These are phyloP conservation scores for Protobothrops flavoviridis DNA, from an alignment of 2,113 vertebrate genomes.

Conservation along the genomic window DNA sequence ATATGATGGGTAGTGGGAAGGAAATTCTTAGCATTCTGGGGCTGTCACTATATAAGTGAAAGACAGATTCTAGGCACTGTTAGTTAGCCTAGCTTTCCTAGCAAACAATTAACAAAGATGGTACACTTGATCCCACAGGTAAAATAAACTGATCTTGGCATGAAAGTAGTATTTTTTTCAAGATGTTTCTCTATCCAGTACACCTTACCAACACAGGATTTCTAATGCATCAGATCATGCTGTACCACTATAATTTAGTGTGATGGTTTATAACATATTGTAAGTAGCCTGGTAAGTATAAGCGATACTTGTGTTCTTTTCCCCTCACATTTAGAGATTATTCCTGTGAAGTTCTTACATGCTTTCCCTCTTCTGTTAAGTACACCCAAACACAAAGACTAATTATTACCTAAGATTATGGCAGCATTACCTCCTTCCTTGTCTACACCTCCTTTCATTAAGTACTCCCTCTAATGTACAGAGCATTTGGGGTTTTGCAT, in stretches of 20 bases:
- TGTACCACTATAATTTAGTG: background rate
- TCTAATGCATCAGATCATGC: too few relatives aligned
- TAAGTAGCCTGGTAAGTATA: background rate
- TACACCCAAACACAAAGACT: background rate
- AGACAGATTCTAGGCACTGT: background rate
- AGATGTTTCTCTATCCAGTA: background rate
- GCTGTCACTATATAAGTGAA: background rate
- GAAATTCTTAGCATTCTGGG: background rate
- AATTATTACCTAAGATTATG: background rate
- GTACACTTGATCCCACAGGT: too few relatives aligned
- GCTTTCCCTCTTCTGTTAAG: background rate
- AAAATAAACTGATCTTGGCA: background rate
- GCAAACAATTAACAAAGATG: background rate
- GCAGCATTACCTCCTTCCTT: background rate
- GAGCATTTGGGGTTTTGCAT: background rate
- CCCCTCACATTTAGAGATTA: background rate
- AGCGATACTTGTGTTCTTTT: background rate
- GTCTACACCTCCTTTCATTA: background rate
- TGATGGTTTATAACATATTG: background rate
- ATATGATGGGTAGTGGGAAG: background rate
- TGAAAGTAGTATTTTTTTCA: background rate
- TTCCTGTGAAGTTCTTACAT: background rate
- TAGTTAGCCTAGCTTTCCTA: background rate
- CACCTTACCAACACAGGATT: background rate
- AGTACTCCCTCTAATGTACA: background rate